Evolutionary conservation across 2,888 invertebrate species (phyloP).

Genomic region (Oscheius myriophilus): DNA sequence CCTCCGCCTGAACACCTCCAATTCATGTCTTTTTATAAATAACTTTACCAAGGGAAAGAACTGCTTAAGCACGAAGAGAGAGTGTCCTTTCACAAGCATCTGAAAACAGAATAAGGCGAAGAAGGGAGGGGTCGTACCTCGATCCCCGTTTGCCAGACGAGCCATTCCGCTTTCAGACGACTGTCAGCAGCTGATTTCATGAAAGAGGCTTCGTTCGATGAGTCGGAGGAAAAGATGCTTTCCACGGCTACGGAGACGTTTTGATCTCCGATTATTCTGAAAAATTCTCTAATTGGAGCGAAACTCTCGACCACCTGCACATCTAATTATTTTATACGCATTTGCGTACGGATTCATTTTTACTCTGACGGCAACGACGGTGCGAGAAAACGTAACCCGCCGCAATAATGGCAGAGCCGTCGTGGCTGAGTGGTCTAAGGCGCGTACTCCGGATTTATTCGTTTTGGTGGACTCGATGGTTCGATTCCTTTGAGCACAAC

Average conservation of each 20-base stretch:
- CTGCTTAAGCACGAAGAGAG: slow-evolving; percentile 85
- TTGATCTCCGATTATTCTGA: slow-evolving; percentile 60
- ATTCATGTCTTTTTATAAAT: not conserved
- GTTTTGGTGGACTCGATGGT: too few relatives aligned
- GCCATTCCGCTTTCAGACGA: slow-evolving; percentile 79
- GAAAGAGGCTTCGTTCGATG: slow-evolving; percentile 20
- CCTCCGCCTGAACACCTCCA: slow-evolving; percentile 34
- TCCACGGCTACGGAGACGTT: slow-evolving; percentile 49
- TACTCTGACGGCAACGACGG: too few relatives aligned
- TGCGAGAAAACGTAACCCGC: too few relatives aligned
- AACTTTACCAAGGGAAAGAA: slow-evolving; percentile 72
- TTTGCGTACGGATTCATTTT: not conserved
- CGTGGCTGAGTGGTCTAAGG: too few relatives aligned
- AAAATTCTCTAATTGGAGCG: not conserved
- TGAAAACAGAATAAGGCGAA: slow-evolving; percentile 21
- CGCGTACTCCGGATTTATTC: too few relatives aligned
- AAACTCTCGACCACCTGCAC: not conserved
- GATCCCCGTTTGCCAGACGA: slow-evolving; percentile 91
- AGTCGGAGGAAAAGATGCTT: slow-evolving; percentile 36
- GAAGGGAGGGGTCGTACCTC: slow-evolving; percentile 75
- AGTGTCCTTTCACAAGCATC: slow-evolving; percentile 79
- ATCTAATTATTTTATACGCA: not conserved
- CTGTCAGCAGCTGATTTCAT: slow-evolving; percentile 28
- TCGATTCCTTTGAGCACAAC: too few relatives aligned
- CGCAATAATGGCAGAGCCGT: too few relatives aligned